A percentile compares a stretch with the other conserved stretches of the same genome.
Conservation (phyloP, 2,888 invertebrate genomes). For the Timema cristinae region DNA sequence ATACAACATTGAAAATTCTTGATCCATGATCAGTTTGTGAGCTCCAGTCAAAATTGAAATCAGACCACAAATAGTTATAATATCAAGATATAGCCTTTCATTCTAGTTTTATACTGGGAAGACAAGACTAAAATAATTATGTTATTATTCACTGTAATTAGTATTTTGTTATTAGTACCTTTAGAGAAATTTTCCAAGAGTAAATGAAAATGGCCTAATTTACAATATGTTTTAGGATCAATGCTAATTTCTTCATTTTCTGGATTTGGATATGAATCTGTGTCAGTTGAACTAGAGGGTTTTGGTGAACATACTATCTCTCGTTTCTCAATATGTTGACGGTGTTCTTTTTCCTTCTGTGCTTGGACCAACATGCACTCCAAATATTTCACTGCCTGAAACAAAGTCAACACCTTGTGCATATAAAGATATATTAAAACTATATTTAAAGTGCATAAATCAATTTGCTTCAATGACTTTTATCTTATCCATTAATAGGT, state of each 20-base stretch:
- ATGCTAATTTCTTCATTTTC: conserved; percentile 62
- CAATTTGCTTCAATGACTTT: not conserved
- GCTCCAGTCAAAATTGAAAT: no score
- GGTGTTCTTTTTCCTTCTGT: conserved; percentile 54
- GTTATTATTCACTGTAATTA: no score
- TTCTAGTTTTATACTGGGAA: no score
- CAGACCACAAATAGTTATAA: no score
- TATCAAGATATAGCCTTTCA: no score
- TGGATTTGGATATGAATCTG: no score
- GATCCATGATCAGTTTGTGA: no score
- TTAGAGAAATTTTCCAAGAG: conserved; percentile 89
- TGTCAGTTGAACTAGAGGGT: no score
- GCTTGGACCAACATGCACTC: conserved; percentile 82
- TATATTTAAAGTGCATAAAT: not conserved
- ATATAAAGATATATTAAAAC: not conserved
- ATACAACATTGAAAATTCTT: no score
- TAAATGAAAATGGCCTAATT: conserved; percentile 92
- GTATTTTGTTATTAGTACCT: conserved; percentile 56
- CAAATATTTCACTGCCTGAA: conserved; percentile 74
- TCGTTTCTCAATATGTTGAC: conserved; percentile 27
- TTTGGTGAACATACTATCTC: conserved; percentile 8
- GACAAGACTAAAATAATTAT: no score
- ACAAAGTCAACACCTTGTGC: not conserved
- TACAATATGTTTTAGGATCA: conserved; percentile 88
- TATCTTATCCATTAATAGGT: not conserved